A percentile compares a stretch with the other conserved stretches of the same genome.
phyloP scores from a whole-genome alignment of 1,140 invertebrate species.

The Pseudomyrmex flavicornis region DNA sequence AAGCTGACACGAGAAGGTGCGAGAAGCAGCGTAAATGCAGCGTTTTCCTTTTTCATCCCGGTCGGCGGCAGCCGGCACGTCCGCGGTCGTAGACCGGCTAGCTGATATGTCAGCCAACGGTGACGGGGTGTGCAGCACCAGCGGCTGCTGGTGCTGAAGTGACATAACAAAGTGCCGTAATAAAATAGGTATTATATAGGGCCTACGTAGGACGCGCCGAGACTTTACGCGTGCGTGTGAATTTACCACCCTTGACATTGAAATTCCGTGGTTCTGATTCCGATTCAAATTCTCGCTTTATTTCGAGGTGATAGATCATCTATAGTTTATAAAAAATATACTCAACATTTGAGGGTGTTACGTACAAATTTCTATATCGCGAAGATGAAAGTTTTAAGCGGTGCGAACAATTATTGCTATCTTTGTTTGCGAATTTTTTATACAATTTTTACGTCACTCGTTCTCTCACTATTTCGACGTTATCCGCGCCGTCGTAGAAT shows the following conservation, averaged over 20 bases:
- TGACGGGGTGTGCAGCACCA: not conserved
- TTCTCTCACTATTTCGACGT: no score
- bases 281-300: no score
- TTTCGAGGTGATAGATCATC: no score
- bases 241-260: slow-evolving; percentile 72
- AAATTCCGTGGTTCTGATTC: slow-evolving; percentile 68
- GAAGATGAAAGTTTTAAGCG: no score
- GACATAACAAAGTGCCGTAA: slow-evolving; percentile 66
- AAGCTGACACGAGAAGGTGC: slow-evolving; percentile 5
- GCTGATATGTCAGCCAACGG: slow-evolving; percentile 31
- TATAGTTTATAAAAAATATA: no score
- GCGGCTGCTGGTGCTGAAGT: slow-evolving; percentile 51
- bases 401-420: no score
- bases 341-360: no score
- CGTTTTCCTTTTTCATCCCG: slow-evolving; percentile 54
- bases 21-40: not conserved
- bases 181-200: slow-evolving; percentile 65
- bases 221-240: not conserved
- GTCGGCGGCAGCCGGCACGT: slow-evolving; percentile 6
- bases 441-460: not conserved
- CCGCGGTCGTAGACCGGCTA: slow-evolving; percentile 18
- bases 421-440: no score
- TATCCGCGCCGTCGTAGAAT: not conserved
- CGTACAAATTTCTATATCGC: no score
- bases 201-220: not conserved